Percentiles rank a stretch among this genome's conserved stretches.
phyloP scores from a whole-genome alignment of 2,797 vertebrate genomes.

The Gymnoscopelus microlampas region DNA sequence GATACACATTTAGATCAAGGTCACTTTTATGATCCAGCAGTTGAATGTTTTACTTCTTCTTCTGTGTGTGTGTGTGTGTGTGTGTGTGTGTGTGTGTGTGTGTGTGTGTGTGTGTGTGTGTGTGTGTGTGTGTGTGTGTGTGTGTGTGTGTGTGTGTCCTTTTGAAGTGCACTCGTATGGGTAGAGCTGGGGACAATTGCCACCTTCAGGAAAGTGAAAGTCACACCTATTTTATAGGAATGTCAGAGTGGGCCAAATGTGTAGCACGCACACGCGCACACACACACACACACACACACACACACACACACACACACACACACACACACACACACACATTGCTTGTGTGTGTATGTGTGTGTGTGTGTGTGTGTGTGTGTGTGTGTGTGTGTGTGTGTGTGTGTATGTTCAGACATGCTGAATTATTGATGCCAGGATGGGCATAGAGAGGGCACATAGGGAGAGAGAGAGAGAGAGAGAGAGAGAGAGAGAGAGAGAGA shows the following conservation, averaged over 20 bases:
- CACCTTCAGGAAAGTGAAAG: conserved; percentile 76
- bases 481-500: background rate
- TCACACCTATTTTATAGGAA: conserved; percentile 57
- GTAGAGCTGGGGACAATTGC: conserved; percentile 62
- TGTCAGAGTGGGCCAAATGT: conserved; percentile 16
- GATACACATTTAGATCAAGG: conserved; percentile 54
- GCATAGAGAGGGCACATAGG: conserved; percentile 31
- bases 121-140: conserved; percentile 6
- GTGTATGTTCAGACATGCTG: conserved; percentile 47
- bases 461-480: background rate
- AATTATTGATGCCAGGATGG: conserved; percentile 77
- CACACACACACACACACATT: background rate
- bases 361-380: background rate
- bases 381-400: conserved; percentile 42
- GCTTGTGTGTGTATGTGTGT: conserved; percentile 1
- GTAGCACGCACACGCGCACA: no score
- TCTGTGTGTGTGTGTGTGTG: background rate
- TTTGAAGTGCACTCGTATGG: no score
- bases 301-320: no score
- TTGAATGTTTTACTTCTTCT: conserved; percentile 15
- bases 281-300: no score
- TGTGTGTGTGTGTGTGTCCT: conserved; percentile 10
- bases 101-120: background rate
- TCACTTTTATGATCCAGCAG: conserved; percentile 56
- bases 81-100: background rate